Base-by-base conservation (phyloP, 1,140 invertebrate species). In the Heliothis virescens region DNA sequence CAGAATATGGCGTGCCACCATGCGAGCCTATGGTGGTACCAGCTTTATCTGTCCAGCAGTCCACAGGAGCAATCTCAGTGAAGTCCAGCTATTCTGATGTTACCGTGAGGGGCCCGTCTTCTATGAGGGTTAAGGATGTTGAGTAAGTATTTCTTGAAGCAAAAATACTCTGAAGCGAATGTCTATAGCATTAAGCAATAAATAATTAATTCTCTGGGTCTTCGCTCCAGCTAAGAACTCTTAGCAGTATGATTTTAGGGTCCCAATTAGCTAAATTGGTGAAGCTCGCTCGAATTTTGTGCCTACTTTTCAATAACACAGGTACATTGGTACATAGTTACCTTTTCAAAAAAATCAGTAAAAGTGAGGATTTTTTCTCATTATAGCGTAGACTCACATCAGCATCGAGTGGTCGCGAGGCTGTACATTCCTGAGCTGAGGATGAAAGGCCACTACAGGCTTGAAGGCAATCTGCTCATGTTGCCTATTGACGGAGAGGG, bases 11-110 rank as follows among this genome's bases (percentile, higher is more conserved):
- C 10, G 95, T 97, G 50, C 96, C 96, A 5, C 90, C 95, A 2
- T 96, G 95, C 77, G 96, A 97, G 82, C 96, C 96, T 0, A 89
- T 97, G n/a, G 50, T 90, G 0, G 92, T 97, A 0, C 95, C 96
- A 1, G 90, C 96, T 62, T 87, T 97, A 11, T 90, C 95, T 3
- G 95, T 97, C 48, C 95, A 95, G 81, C 96, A 97, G 86, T 94
- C 95, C 5, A 85, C 95, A 11, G 96, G 96, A 4, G 94, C 96
- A 0, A 95, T 97, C 16, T 93, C 95, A n/a, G 90, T 97, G 1
- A 95, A 92, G 29, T 96, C 96, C 1, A 95, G 87, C 13, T 97
- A 96, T 85, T 95, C 87, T 2, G 95, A 97, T 81, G 95, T 97
- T 60, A 93, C 95, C 81, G 95, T 97, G 0, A 94, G 92, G 81